Percentiles rank a stretch among this genome's conserved stretches.
phyloP scores from a whole-genome alignment of 64 coral and sea anemone genomes.

The Pachyseris speciosa region DNA sequence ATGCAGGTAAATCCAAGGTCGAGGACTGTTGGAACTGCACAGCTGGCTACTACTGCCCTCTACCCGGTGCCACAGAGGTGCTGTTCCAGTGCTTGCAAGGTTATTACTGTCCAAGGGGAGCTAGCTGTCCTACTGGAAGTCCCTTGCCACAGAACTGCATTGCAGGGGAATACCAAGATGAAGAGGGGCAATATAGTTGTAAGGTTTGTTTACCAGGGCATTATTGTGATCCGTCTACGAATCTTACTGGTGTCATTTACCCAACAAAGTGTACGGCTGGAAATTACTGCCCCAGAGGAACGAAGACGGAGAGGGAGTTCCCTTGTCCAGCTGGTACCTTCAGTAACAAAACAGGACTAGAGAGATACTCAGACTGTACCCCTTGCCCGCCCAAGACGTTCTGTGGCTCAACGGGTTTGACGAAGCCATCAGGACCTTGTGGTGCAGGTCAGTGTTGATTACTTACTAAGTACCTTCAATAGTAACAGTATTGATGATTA shows the following conservation, averaged over 20 bases:
- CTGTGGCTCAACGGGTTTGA: constrained; percentile 77
- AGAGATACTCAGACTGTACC: constrained; percentile 28
- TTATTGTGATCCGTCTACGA: constrained; percentile 83
- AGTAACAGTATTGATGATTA: too few species aligned
- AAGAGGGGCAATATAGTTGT: constrained; percentile 79
- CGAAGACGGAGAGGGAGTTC: constrained; percentile 71
- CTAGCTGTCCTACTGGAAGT: constrained; percentile 78
- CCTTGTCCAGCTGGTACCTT: constrained; percentile 81
- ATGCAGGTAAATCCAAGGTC: constrained; percentile 78
- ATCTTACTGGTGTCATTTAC: constrained; percentile 73
- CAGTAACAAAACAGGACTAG: constrained; percentile 74
- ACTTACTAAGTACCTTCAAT: too few species aligned
- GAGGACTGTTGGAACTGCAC: constrained; percentile 91
- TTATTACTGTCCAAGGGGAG: constrained; percentile 89
- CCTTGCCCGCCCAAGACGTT: constrained; percentile 73
- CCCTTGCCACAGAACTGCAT: constrained; percentile 60
- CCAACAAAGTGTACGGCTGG: constrained; percentile 84
- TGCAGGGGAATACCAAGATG: constrained; percentile 91
- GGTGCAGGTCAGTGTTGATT: constrained; percentile 58
- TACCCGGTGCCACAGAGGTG: constrained; percentile 76
- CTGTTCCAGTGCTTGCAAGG: constrained; percentile 97
- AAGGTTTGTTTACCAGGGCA: constrained; percentile 76
- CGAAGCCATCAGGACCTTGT: constrained; percentile 77
- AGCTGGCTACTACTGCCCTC: constrained; percentile 91
- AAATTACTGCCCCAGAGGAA: constrained; percentile 81